Base-by-base conservation (phyloP, 2,113 vertebrate genomes). In the Corythaixoides concolor region DNA sequence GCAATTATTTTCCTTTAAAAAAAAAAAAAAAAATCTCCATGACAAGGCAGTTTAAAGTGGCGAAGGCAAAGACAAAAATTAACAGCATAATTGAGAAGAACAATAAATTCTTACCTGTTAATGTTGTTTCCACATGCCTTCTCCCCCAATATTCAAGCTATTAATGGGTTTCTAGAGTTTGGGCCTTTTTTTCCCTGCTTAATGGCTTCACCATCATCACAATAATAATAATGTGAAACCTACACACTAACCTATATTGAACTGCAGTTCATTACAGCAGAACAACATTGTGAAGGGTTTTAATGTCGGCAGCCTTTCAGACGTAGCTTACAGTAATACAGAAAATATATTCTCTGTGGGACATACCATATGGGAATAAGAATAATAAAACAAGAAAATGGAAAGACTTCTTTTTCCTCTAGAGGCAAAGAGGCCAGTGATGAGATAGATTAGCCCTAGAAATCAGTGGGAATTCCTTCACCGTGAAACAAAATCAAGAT, bases 1-100 rank as follows among this genome's bases (percentile, higher is more conserved):
- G 39, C 49, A 87, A 85, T 94, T 90, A 89, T 85, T 94, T 96
- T 81, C 27, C 43, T 67, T 63, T 43, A 56, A 83, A 67, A 73
- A 75, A 63, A 43, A 43, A 11, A 43, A 43, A 43, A 75, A 63
- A 43, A 55, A n/a, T 24, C 33, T 55, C 50, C 11, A 33, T 59
- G 75, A 83, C 32, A 85, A 68, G 33, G 45, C 27, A 87, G 24
- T 73, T 91, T 94, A 45, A 91, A 80, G 53, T 43, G 20, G 58
- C 4, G 2, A 91, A 88, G 24, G 33, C 91, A 93, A 90, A 75
- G 92, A 92, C 52, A 92, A 84, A 89, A 94, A 86, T 58, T 74
- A 93, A 56, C 39, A n/a, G 47, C 0, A 0, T 43, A 77, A 78
- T 59, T 83, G 69, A 47, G 78, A 89, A 89, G 74, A 88, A 62